Base-by-base conservation (phyloP, 2,888 invertebrate genomes). In the Endomychus coccineus region DNA sequence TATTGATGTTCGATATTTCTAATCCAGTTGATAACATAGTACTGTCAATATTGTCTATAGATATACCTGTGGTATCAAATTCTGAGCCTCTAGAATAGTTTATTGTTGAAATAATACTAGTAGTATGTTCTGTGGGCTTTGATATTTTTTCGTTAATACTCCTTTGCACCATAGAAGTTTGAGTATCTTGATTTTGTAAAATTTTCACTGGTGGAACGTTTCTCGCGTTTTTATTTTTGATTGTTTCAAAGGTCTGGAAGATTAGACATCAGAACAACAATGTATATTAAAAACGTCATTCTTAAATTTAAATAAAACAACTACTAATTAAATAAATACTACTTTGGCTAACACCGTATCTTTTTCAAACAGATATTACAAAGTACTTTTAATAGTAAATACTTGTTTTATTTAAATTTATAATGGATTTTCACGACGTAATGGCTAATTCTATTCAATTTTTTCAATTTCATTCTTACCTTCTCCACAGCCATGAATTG, bases 401-500 rank as follows among this genome's bases (percentile, higher is more conserved):
- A 7, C 9, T 21, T 21, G 9, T 7, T 9, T 21, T 21, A 21
- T 21, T 21, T 21, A 7, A 21, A 21, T n/a, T n/a, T n/a, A n/a
- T n/a, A n/a, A n/a, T n/a, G n/a, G n/a, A n/a, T n/a, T n/a, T n/a
- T n/a, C n/a, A n/a, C n/a, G n/a, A n/a, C n/a, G n/a, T n/a, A n/a
- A n/a, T n/a, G n/a, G n/a, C n/a, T n/a, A n/a, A n/a, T 9, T 6
- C 21, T 21, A 21, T 21, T 6, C 6, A 21, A 28, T 12, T 14
- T 28, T 28, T 16, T 6, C 7, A 17, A 31, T 9, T 25, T 19
- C 12, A 6, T 12, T 36, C 39, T 47, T 53, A 61, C 64, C 45
- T 73, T 69, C 56, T 78, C 76, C 35, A 76, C 69, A 22, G 71
- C 70, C 41, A 69, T 66, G 19, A 76, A 66, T 55, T 75, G 75